Evolutionary conservation across 2,888 invertebrate genomes (phyloP).

Genomic region (Homarus gammarus): DNA sequence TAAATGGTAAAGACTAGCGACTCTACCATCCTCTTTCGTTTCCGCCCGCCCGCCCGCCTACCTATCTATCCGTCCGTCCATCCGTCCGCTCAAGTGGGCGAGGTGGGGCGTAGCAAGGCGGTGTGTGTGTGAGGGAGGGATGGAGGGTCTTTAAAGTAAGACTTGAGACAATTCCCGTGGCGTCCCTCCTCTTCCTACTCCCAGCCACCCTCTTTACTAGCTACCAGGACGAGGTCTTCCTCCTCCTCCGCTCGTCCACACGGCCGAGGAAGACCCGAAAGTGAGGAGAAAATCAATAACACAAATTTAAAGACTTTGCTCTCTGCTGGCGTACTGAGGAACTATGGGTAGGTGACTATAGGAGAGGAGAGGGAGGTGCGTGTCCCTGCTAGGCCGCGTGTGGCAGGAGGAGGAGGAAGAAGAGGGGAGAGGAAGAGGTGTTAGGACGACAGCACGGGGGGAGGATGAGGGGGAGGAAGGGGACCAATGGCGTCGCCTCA

Average conservation of each 20-base stretch:
- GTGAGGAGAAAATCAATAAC: constrained; percentile 17
- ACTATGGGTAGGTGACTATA: neutral
- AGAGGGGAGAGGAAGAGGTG: constrained; percentile 9
- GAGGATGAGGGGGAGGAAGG: constrained; percentile 33
- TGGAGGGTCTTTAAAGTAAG: neutral
- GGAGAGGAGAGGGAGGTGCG: neutral
- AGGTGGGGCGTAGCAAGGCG: neutral
- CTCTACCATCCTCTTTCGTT: neutral
- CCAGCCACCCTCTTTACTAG: neutral
- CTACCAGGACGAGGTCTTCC: no score
- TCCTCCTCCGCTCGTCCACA: neutral
- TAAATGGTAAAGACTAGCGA: neutral
- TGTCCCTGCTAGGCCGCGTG: neutral
- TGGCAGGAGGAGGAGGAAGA: constrained; percentile 21
- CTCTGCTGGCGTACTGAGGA: neutral
- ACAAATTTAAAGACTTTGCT: constrained; percentile 38
- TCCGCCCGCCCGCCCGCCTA: neutral
- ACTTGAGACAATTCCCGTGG: neutral
- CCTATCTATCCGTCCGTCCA: no score
- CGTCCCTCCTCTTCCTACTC: neutral
- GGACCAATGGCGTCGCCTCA: constrained; percentile 36
- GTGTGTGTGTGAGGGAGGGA: neutral
- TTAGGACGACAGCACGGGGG: constrained; percentile 7
- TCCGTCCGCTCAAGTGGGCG: no score
- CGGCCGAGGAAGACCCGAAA: neutral